Evolutionary conservation across 1,140 invertebrate species (phyloP), one percentile per base, ranked within the genome.

Genomic region (Panagrolaimus sp.): DNA sequence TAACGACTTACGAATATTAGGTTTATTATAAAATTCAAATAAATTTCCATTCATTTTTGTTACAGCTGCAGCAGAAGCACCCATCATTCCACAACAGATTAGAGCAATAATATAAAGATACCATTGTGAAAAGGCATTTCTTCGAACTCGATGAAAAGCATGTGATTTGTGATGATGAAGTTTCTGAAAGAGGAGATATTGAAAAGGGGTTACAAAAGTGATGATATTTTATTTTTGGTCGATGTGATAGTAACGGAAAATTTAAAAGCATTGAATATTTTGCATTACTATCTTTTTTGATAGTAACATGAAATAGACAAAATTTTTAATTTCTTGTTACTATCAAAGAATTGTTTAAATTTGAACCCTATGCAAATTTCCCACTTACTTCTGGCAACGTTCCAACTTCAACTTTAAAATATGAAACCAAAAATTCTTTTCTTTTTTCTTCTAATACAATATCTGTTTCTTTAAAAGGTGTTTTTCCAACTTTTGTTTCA

Each of bases 161-260:
- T 14, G 20, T 4, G 51, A 57, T 57, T 57, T 57, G 51, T 57
- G 51, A 16, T 57, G 51, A 57, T 57, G 27, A 57, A 25, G 51
- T 13, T 20, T 20, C 51, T 57, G 31, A 4, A 38, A 38, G 7
- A 38, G 2, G 31, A 4, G 31, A 38, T n/a, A n/a, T n/a, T n/a
- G n/a, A n/a, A n/a, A n/a, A n/a, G n/a, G n/a, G n/a, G n/a, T n/a
- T n/a, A n/a, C n/a, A n/a, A n/a, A n/a, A n/a, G n/a, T n/a, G n/a
- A n/a, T n/a, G n/a, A n/a, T n/a, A n/a, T n/a, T n/a, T n/a, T n/a
- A n/a, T n/a, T n/a, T n/a, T n/a, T n/a, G n/a, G n/a, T n/a, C n/a
- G n/a, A n/a, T n/a, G n/a, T n/a, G n/a, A n/a, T n/a, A n/a, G n/a
- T n/a, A n/a, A n/a, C n/a, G n/a, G n/a, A n/a, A n/a, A n/a, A n/a